Percentiles rank a stretch among this genome's conserved stretches.
phyloP scores from a whole-genome alignment of 1,140 invertebrate species.

The Cyclina sinensis region DNA sequence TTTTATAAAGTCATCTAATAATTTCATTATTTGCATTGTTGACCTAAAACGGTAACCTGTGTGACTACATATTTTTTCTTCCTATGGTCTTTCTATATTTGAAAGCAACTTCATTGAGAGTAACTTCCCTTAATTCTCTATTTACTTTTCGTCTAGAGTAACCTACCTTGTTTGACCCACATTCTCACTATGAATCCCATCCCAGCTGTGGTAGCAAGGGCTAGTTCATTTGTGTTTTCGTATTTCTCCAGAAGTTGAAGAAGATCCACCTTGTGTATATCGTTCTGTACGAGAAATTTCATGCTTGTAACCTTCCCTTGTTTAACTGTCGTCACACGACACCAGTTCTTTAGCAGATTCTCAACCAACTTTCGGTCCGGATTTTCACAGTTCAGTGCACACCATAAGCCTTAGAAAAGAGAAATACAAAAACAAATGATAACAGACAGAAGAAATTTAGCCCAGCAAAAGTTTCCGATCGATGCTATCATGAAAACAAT shows the following conservation, averaged over 20 bases:
- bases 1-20: too few species aligned
- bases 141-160: too few species aligned
- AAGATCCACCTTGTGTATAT: constrained; percentile 75
- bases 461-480: too few species aligned
- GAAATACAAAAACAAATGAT: too few species aligned
- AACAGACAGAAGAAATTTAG: too few species aligned
- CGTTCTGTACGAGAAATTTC: constrained; percentile 75
- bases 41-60: too few species aligned
- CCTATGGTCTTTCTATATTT: too few species aligned
- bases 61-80: too few species aligned
- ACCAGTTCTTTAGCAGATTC: constrained; percentile 80
- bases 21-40: too few species aligned
- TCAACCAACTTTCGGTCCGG: constrained; percentile 78
- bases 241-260: constrained; percentile 79
- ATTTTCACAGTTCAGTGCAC: constrained; percentile 71
- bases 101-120: too few species aligned
- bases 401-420: constrained; percentile 83
- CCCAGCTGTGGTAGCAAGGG: constrained; percentile 79
- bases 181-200: constrained; percentile 77
- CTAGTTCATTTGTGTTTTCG: constrained; percentile 81
- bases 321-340: constrained; percentile 82
- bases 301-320: constrained; percentile 78
- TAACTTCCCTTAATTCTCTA: too few species aligned
- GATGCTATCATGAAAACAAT: too few species aligned
- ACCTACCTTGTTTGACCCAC: constrained; percentile 79